Evolutionary conservation across 2,113 vertebrate genomes (phyloP), one percentile per base, ranked within the genome.

Genomic region (Otus sunia): DNA sequence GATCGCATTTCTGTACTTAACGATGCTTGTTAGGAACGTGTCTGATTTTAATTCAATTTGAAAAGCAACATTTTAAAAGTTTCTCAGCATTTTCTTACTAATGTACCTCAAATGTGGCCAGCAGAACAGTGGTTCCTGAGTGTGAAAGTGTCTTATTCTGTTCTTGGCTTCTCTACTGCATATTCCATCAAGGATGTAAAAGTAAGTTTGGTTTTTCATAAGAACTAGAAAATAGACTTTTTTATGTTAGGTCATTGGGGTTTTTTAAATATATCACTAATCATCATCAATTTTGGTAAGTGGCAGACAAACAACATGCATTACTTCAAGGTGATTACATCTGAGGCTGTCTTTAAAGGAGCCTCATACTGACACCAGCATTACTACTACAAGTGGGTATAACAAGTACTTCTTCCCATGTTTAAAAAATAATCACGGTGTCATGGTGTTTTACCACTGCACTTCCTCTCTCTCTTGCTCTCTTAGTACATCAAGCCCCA

Each of bases 11-110:
- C 43, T 55, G 37, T 23, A 12, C 60, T 52, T 26, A 63, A 23
- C 0, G 0, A 32, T 3, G 52, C 52, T 10, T 34, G 58, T 21
- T 23, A 72, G 66, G 53, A 74, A 78, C 0, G 0, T 14, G 37
- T 23, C 41, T 78, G 56, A 20, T 52, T 85, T 66, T 25, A 23
- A 59, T 15, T 43, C 73, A 18, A 1, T 4, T 45, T 3, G 26
- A 36, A n/a, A 55, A 58, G 37, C 25, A 32, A 30, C 13, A 4
- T 63, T 77, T 91, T 49, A 15, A 69, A 77, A 50, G 50, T 11
- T 39, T 79, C 29, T 39, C 47, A 19, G 17, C 1, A 1, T 45
- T 64, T 72, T 16, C 8, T 6, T 15, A 29, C 37, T 34, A 5
- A 25, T 1, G 5, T 21, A 12, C 43, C 64, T 74, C 50, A 41